Conservation (phyloP, 1,140 invertebrate species). For the Conus ventricosus region DNA sequence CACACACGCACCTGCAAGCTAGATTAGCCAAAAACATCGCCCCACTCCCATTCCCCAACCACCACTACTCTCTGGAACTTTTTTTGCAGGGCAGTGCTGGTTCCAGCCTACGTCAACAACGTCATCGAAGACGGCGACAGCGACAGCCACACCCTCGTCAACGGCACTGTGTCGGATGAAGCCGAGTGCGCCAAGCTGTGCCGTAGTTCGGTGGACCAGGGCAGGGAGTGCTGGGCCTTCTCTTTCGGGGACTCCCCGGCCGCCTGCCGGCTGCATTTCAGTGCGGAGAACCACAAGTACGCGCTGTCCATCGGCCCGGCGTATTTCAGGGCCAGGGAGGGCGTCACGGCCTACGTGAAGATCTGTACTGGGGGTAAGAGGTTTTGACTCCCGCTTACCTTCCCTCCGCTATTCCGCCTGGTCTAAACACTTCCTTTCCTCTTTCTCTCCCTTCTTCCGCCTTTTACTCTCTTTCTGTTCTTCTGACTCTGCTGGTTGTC, state of each 20-base stretch:
- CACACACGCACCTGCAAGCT: no score
- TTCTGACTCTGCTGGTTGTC: not conserved
- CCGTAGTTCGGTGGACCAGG: not conserved
- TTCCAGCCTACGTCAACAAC: conserved; percentile 18
- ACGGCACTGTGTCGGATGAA: not conserved
- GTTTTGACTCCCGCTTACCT: not conserved
- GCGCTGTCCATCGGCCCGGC: not conserved
- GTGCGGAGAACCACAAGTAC: conserved; percentile 21
- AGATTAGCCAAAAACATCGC: no score
- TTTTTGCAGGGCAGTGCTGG: conserved; percentile 17
- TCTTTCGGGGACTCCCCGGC: not conserved
- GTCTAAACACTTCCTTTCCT: no score
- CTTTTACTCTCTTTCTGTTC: not conserved
- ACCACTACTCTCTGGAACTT: not conserved
- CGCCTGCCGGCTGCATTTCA: conserved; percentile 20
- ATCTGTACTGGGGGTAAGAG: conserved; percentile 41
- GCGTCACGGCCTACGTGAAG: conserved; percentile 29
- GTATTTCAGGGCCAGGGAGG: not conserved
- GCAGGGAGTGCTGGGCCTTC: conserved; percentile 41
- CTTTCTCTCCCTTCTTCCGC: not conserved
- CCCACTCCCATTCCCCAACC: no score
- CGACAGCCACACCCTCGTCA: not conserved
- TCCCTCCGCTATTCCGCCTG: not conserved
- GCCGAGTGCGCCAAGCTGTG: conserved; percentile 38
- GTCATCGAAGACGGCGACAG: not conserved